A percentile compares a stretch with the other conserved stretches of the same genome.
Evolutionary conservation across 2,797 vertebrate genomes (phyloP).

Genomic region (Acipenser oxyrinchus): DNA sequence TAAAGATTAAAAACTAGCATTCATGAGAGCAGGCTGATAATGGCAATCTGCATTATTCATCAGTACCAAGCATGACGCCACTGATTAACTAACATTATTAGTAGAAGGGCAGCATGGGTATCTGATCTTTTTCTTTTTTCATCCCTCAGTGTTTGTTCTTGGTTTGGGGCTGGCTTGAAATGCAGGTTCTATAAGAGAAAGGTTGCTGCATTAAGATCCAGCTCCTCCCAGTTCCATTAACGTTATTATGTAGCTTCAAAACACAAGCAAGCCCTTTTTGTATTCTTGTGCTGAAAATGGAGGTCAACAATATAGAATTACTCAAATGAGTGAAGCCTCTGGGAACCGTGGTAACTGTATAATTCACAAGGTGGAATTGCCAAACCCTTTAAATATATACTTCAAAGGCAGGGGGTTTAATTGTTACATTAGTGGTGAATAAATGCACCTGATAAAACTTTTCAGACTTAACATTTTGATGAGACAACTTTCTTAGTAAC

Average conservation of each 20-base stretch:
- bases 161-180: background rate
- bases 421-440: too few relatives aligned
- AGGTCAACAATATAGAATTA: too few relatives aligned
- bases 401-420: too few relatives aligned
- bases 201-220: background rate
- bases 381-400: too few relatives aligned
- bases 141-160: slow-evolving; percentile 16
- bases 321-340: too few relatives aligned
- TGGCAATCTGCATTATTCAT: slow-evolving; percentile 32
- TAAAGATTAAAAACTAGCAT: slow-evolving; percentile 18
- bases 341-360: too few relatives aligned
- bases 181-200: background rate
- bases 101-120: slow-evolving; percentile 18
- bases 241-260: background rate
- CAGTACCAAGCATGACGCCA: slow-evolving; percentile 34
- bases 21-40: slow-evolving; percentile 43
- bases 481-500: too few relatives aligned
- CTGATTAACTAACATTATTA: slow-evolving; percentile 44
- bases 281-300: too few relatives aligned
- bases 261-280: too few relatives aligned
- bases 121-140: slow-evolving; percentile 5
- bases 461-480: too few relatives aligned
- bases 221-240: slow-evolving; percentile 1
- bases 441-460: too few relatives aligned
- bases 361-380: too few relatives aligned